phyloP scores from a whole-genome alignment of 2,888 invertebrate species.

The Masnerella sp. region DNA sequence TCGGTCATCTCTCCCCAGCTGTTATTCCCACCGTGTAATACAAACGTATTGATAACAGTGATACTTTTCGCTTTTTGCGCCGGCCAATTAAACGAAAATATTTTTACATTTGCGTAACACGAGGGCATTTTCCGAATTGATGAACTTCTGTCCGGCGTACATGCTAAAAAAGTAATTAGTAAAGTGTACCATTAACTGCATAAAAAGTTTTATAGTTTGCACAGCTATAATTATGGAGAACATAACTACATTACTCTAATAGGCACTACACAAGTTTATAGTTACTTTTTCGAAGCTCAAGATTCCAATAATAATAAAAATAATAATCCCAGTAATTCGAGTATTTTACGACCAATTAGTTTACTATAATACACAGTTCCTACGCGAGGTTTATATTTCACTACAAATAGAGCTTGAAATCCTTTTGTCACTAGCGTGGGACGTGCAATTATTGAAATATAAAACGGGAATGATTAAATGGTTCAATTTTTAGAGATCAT shows the following conservation, averaged over 20 bases:
- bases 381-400: conserved; percentile 46
- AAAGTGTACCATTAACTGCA: conserved; percentile 53
- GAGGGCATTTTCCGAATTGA: conserved; percentile 27
- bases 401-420: conserved; percentile 43
- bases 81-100: conserved; percentile 10
- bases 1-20: conserved; percentile 18
- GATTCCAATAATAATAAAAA: conserved; percentile 60
- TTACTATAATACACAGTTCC: conserved; percentile 39
- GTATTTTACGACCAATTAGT: conserved; percentile 55
- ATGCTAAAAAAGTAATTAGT: conserved; percentile 59
- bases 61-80: conserved; percentile 7
- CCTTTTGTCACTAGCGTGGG: conserved; percentile 52
- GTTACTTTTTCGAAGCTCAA: conserved; percentile 50
- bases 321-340: conserved; percentile 56
- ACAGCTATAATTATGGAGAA: conserved; percentile 55
- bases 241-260: conserved; percentile 61
- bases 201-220: conserved; percentile 60
- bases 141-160: conserved; percentile 19
- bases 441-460: conserved; percentile 42
- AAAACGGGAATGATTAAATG: too few relatives aligned
- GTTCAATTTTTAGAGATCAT: too few relatives aligned
- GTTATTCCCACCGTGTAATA: conserved; percentile 20
- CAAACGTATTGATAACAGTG: conserved; percentile 31
- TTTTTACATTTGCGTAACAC: neutral
- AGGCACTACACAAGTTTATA: conserved; percentile 56